Base-by-base conservation (phyloP, 2,113 vertebrate species). In the Chamaetylas fuelleborni region DNA sequence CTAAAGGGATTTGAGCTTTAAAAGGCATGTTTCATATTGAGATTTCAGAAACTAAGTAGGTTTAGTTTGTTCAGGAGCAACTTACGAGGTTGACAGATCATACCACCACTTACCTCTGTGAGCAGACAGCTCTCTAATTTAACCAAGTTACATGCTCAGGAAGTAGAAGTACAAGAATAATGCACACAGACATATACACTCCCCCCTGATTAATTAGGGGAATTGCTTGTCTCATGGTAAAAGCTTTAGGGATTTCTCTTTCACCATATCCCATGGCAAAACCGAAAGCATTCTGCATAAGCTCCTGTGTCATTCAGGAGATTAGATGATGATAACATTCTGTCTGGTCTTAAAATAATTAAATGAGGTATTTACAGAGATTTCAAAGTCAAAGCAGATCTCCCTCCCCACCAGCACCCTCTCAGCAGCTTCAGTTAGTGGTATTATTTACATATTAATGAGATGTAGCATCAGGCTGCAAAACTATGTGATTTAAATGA, bases 351-450 rank as follows among this genome's bases (percentile, higher is more conserved):
- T 86, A 78, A 91, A 96, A 74, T 91, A 93, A 90, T 85, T 82
- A 94, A 73, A 81, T 70, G 38, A 92, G 53, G 7, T 92, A 79
- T 93, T 91, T 93, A 82, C 14, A 61, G 90, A 91, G 70, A 80
- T 79, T 93, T 93, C 90, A 93, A 84, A 93, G 64, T 82, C 60
- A 81, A 70, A 78, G 61, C 0, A 0, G 51, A 67, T 87, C 42
- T 62, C 23, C 9, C 24, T 34, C 13, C 25, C 19, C 13, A 43
- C 34, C 26, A 9, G 45, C 50, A 25, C 28, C 14, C 19, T 38
- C 57, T 25, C 19, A 62, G n/a, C 56, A 76, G 23, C 69, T 88
- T 82, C 40, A 86, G 33, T 77, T 69, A 33, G 7, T 57, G 66
- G 7, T 58, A 20, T 36, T 88, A 71, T 62, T 96, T 73, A 58